These are phyloP conservation scores for Abrostola tripartita DNA, from an alignment of 2,888 invertebrate species.

Conservation along the genomic window DNA sequence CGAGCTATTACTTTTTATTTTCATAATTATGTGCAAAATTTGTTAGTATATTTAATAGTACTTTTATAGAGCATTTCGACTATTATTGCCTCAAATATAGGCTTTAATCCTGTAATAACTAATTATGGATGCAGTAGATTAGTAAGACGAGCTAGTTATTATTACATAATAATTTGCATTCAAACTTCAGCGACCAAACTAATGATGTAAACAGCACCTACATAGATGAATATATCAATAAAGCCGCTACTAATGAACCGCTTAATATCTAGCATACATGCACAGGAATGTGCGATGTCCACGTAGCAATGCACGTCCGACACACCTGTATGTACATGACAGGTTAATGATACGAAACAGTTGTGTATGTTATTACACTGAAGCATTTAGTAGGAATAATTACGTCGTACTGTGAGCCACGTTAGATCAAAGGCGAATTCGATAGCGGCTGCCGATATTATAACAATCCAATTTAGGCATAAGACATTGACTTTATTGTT, in stretches of 20 bases:
- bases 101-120: background rate
- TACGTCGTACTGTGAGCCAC: slow-evolving; percentile 4
- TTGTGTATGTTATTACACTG: slow-evolving; percentile 18
- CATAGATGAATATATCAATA: slow-evolving; percentile 24
- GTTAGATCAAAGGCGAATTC: slow-evolving; percentile 18
- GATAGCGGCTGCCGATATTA: background rate
- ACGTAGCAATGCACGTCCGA: slow-evolving; percentile 56
- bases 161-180: too few relatives aligned
- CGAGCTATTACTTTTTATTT: slow-evolving; percentile 12
- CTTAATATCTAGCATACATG: slow-evolving; percentile 59
- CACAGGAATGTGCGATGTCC: slow-evolving; percentile 59
- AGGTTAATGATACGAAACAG: slow-evolving; percentile 24
- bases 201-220: background rate
- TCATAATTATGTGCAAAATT: background rate
- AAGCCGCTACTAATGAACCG: slow-evolving; percentile 64
- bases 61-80: background rate
- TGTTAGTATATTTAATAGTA: background rate
- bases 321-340: slow-evolving; percentile 27
- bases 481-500: background rate
- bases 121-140: background rate
- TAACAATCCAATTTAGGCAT: too few relatives aligned
- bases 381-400: slow-evolving; percentile 6
- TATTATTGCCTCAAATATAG: too few relatives aligned
- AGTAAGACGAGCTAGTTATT: background rate
- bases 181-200: background rate